Conservation (phyloP, 1,140 invertebrate species). For the Mamestra configurata region DNA sequence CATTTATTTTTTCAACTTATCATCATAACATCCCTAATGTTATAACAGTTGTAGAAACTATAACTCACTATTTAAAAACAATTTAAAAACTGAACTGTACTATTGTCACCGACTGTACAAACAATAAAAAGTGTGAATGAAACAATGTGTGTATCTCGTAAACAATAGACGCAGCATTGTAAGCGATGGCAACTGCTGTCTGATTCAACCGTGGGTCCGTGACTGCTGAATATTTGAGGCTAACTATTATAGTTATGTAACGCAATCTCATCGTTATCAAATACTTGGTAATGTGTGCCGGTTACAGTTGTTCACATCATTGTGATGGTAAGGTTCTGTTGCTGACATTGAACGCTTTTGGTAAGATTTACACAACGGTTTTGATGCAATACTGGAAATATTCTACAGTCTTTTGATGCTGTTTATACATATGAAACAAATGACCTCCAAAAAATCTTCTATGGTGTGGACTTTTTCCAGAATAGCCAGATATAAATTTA, state of each 20-base stretch:
- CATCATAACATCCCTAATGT: no score
- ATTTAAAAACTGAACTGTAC: neutral
- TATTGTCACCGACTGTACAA: neutral
- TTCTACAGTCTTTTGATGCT: neutral
- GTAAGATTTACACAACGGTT: neutral
- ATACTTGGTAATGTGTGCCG: constrained; percentile 42
- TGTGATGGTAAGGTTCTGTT: constrained; percentile 21
- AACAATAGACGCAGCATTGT: constrained; percentile 66
- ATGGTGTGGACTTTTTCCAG: no score
- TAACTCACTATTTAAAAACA: no score
- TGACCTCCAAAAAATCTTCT: no score
- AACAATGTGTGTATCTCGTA: constrained; percentile 68
- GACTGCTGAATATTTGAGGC: constrained; percentile 64
- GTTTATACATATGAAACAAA: neutral
- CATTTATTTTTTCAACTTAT: no score
- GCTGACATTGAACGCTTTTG: constrained; percentile 31
- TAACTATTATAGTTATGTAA: constrained; percentile 61
- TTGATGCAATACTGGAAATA: constrained; percentile 14
- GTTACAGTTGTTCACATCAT: constrained; percentile 38
- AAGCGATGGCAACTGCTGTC: constrained; percentile 67
- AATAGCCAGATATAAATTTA: no score
- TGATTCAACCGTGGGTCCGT: constrained; percentile 65
- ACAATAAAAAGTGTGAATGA: constrained; percentile 63
- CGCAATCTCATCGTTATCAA: constrained; percentile 42
- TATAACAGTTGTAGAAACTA: no score